Evolutionary conservation across 2,888 invertebrate species (phyloP).

Genomic region (Drosophila diplacantha): DNA sequence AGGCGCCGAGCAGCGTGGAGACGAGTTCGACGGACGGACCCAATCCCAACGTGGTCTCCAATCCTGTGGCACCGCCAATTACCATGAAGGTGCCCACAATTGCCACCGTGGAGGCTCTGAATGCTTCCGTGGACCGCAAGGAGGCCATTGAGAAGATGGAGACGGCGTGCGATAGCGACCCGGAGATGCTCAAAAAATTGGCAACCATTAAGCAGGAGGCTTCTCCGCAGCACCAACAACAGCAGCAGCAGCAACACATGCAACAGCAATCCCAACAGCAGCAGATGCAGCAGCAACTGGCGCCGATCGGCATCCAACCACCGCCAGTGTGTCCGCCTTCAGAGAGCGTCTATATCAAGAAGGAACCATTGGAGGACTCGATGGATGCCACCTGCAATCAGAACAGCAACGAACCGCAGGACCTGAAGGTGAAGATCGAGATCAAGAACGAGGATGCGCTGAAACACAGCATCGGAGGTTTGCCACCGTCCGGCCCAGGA

Average conservation of each 20-base stretch:
- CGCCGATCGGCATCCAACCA: constrained; percentile 25
- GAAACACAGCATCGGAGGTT: constrained; percentile 56
- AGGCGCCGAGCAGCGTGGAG: constrained; percentile 69
- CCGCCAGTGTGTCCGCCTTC: constrained; percentile 46
- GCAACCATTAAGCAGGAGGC: constrained; percentile 78
- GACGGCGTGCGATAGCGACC: constrained; percentile 68
- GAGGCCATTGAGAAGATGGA: constrained; percentile 70
- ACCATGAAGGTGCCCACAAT: constrained; percentile 74
- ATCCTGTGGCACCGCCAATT: constrained; percentile 50
- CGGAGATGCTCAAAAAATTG: constrained; percentile 77
- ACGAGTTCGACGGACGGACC: constrained; percentile 25
- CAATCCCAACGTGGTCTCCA: constrained; percentile 23
- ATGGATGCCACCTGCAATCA: constrained; percentile 78
- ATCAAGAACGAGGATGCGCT: constrained; percentile 78
- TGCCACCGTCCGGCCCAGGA: constrained; percentile 43
- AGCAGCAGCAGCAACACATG: constrained; percentile 22
- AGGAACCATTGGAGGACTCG: constrained; percentile 78
- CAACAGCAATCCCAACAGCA: constrained; percentile 18
- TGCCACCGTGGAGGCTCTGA: constrained; percentile 70
- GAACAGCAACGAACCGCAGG: constrained; percentile 82
- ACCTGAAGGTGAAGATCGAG: constrained; percentile 86
- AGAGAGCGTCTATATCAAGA: constrained; percentile 81
- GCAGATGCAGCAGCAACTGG: constrained; percentile 27
- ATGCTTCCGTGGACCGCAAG: constrained; percentile 73
- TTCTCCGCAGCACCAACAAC: constrained; percentile 69